phyloP scores from a whole-genome alignment of 2,888 invertebrate genomes.

The Nyleta sp. region DNA sequence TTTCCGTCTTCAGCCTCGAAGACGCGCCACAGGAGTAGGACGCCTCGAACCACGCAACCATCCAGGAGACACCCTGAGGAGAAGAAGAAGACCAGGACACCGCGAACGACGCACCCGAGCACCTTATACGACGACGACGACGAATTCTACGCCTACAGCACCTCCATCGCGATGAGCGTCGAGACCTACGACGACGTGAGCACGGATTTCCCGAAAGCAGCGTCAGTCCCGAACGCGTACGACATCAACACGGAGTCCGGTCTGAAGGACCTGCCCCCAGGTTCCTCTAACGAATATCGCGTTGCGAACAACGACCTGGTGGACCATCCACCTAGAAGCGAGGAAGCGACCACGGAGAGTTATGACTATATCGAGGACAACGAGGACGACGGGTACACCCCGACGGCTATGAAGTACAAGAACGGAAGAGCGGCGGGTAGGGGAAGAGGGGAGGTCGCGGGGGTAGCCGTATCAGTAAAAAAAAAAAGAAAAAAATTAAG shows the following conservation, averaged over 20 bases:
- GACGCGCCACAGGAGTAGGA: constrained; percentile 10
- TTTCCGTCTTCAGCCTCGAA: too few relatives aligned
- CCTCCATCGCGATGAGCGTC: constrained; percentile 15
- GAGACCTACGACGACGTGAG: constrained; percentile 37
- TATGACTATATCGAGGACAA: too few relatives aligned
- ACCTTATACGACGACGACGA: constrained; percentile 26
- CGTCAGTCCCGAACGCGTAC: constrained; percentile 29
- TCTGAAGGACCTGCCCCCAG: constrained; percentile 1
- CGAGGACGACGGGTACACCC: not conserved
- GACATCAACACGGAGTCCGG: constrained; percentile 39
- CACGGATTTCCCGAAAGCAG: constrained; percentile 26
- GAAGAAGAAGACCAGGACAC: not conserved
- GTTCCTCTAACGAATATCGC: constrained; percentile 31
- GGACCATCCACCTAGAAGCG: not conserved
- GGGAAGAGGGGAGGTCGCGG: too few relatives aligned
- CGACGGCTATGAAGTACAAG: too few relatives aligned
- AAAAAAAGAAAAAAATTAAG: too few relatives aligned
- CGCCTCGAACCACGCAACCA: constrained; percentile 28
- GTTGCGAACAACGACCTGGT: constrained; percentile 6
- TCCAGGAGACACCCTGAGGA: not conserved
- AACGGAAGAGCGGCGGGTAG: too few relatives aligned
- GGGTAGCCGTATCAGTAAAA: too few relatives aligned
- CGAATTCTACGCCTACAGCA: constrained; percentile 28
- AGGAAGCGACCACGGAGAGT: not conserved
- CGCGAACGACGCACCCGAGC: constrained; percentile 31